These are phyloP conservation scores for Hyperoplus lanceolatus DNA, from an alignment of 2,797 vertebrate species.

Conservation along the genomic window DNA sequence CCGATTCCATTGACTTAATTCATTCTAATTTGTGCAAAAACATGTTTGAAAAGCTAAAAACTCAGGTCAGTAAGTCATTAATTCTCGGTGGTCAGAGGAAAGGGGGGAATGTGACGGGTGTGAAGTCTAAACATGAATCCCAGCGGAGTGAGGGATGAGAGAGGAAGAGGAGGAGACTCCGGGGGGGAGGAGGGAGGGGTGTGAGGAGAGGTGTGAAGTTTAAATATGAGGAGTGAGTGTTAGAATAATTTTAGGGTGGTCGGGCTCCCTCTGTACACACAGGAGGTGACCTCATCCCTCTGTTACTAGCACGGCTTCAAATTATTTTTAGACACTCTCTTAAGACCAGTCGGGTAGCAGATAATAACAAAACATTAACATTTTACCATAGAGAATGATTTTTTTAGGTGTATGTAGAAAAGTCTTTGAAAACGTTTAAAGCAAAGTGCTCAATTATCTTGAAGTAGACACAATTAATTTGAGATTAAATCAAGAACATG, in stretches of 20 bases:
- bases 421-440: not conserved
- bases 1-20: slow-evolving; percentile 15
- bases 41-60: slow-evolving; percentile 32
- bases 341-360: not conserved
- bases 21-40: not conserved
- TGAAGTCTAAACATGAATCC: slow-evolving; percentile 48
- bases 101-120: slow-evolving; percentile 21
- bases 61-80: slow-evolving; percentile 57
- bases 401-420: not conserved
- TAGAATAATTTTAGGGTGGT: slow-evolving; percentile 47
- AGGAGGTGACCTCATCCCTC: slow-evolving; percentile 41
- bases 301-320: not conserved
- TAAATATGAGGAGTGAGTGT: slow-evolving; percentile 63
- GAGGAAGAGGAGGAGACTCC: slow-evolving; percentile 46
- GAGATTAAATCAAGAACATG: not conserved
- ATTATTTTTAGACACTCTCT: not conserved
- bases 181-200: slow-evolving; percentile 12
- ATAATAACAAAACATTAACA: not conserved
- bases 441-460: not conserved
- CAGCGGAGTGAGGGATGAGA: slow-evolving; percentile 25
- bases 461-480: not conserved
- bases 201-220: slow-evolving; percentile 68
- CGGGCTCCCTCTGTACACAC: slow-evolving; percentile 13
- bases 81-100: slow-evolving; percentile 4
- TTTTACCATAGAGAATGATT: not conserved